Percentiles rank a stretch among this genome's conserved stretches.
Evolutionary conservation across 2,113 vertebrate species (phyloP).

Genomic region (Anhinga rufa): DNA sequence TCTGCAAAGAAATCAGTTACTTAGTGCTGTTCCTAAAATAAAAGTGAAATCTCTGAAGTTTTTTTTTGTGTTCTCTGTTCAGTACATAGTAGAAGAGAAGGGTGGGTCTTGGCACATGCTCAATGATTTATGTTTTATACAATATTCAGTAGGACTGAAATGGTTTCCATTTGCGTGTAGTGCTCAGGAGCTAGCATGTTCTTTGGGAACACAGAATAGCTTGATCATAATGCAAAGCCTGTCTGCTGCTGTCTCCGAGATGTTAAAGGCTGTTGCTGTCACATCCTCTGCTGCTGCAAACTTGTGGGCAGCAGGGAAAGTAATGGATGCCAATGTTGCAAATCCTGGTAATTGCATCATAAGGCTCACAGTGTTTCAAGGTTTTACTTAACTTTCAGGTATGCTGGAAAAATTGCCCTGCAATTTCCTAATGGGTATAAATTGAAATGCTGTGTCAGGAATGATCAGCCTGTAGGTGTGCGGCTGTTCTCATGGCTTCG

Average conservation of each 20-base stretch:
- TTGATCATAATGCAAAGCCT: neutral
- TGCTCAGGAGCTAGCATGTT: neutral
- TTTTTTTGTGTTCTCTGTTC: neutral
- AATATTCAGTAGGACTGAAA: constrained; percentile 31
- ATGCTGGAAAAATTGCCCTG: neutral
- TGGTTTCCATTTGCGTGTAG: neutral
- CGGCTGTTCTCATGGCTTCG: neutral
- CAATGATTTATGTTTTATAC: constrained; percentile 45
- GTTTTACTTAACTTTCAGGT: neutral
- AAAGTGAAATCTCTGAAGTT: neutral
- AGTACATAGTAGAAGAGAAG: neutral
- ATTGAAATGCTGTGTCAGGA: neutral
- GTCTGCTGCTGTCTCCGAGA: neutral
- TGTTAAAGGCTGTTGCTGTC: neutral
- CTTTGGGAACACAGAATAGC: neutral
- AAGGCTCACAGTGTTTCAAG: neutral
- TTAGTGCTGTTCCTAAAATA: constrained; percentile 28
- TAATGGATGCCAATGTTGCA: neutral
- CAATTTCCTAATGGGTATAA: neutral
- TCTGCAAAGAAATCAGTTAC: neutral
- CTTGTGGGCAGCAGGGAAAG: neutral
- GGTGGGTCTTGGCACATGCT: neutral
- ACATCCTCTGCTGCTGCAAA: neutral
- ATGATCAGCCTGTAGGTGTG: neutral
- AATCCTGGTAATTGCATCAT: neutral